Evolutionary conservation across 2,797 vertebrate genomes (phyloP).

Genomic region (Argya squamiceps): DNA sequence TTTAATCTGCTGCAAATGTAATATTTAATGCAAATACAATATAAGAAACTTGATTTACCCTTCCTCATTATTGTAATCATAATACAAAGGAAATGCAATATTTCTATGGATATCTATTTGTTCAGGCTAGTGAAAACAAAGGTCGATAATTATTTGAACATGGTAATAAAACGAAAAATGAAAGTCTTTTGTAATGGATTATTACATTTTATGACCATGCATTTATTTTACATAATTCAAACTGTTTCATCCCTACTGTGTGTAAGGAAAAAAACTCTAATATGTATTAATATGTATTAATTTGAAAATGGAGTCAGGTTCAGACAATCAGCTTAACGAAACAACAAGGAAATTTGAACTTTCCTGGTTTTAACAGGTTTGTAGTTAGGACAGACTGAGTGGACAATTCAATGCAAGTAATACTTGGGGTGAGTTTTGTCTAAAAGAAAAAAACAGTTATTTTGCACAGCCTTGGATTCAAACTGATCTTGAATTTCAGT

Average conservation of each 20-base stretch:
- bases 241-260: slow-evolving; percentile 10
- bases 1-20: background rate
- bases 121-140: slow-evolving; percentile 57
- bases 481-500: background rate
- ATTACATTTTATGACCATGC: slow-evolving; percentile 62
- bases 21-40: slow-evolving; percentile 47
- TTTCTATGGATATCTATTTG: slow-evolving; percentile 60
- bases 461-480: background rate
- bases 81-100: slow-evolving; percentile 45
- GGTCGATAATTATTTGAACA: slow-evolving; percentile 61
- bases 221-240: slow-evolving; percentile 60
- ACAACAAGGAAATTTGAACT: background rate
- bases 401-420: background rate
- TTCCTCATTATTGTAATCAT: slow-evolving; percentile 40
- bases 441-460: background rate
- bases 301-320: slow-evolving; percentile 1
- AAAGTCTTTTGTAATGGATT: slow-evolving; percentile 53
- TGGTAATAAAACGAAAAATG: slow-evolving; percentile 59
- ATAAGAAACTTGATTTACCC: slow-evolving; percentile 25
- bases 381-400: background rate
- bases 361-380: background rate
- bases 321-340: background rate
- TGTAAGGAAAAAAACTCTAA: background rate
- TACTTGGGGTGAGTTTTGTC: accelerated
- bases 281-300: background rate